Evolutionary conservation across 23 tunicate species (phyloP).

Genomic region (Ascidia mentula): DNA sequence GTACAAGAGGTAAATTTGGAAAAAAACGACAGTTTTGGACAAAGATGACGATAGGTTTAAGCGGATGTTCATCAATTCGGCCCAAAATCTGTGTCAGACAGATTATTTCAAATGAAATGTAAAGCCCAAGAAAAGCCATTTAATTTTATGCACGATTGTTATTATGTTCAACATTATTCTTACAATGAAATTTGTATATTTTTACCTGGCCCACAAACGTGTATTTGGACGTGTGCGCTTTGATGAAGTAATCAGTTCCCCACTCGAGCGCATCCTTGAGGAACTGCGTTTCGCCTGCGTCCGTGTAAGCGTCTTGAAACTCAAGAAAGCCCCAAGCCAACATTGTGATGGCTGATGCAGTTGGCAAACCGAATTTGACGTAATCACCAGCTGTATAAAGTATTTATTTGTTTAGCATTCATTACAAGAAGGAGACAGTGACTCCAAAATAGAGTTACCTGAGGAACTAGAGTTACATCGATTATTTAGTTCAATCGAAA

Average conservation of each 20-base stretch:
- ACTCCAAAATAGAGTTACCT: too few species aligned
- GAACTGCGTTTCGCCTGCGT: slow-evolving; percentile 49
- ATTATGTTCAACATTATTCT: too few species aligned
- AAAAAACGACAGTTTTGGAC: too few species aligned
- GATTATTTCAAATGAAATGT: too few species aligned
- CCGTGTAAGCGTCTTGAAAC: slow-evolving; percentile 78
- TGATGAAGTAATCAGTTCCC: slow-evolving; percentile 96
- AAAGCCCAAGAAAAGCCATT: too few species aligned
- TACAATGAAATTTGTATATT: too few species aligned
- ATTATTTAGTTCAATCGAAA: not conserved
- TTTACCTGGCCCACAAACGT: slow-evolving; percentile 74
- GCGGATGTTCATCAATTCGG: too few species aligned
- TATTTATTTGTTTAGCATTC: not conserved
- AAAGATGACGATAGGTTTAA: too few species aligned
- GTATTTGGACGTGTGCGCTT: slow-evolving; percentile 56
- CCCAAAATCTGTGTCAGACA: too few species aligned
- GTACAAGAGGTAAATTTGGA: too few species aligned
- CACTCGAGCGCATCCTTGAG: slow-evolving; percentile 80
- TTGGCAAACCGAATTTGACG: slow-evolving; percentile 85
- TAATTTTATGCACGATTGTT: too few species aligned
- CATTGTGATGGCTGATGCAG: slow-evolving; percentile 81
- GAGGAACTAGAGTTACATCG: too few species aligned
- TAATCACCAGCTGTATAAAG: slow-evolving; percentile 74
- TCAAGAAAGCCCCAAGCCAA: slow-evolving; percentile 95
- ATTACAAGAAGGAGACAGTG: not conserved